Evolutionary conservation across 2,797 vertebrate species (phyloP), one percentile per base, ranked within the genome.

Genomic region (Lepilemur ruficaudatus): DNA sequence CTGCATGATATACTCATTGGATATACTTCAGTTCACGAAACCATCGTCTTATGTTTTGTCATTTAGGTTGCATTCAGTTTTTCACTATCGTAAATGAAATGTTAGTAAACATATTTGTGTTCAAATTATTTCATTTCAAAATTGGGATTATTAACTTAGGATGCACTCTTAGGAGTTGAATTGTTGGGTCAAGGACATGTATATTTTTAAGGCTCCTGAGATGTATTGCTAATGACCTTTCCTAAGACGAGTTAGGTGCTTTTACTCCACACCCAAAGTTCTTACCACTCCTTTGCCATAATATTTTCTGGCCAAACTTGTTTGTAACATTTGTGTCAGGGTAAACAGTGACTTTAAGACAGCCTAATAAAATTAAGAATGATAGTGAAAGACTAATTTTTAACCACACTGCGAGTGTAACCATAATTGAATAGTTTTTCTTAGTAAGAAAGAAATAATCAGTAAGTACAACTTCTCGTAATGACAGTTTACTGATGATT

Each of bases 301-400:
- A 52, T 59, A 4, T 30, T 73, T 88, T 43, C 67, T 10, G 13
- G 2, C 25, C 28, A 94, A 57, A 28, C 1, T 55, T 69, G 35
- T 46, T 76, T 75, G 92, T 95, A 91, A 81, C 9, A 35, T 87
- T 93, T 48, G 7, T 76, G 8, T 83, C 18, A 89, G 84, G 79
- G 83, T 76, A 90, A 76, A 78, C 50, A 76, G 48, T 96, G 38
- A 59, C 30, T 85, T 96, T 79, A 69, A 23, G 41, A n/a, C 50
- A 61, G 55, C 88, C 67, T 91, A 57, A 78, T 67, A 61, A 82
- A 91, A 92, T 88, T 84, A 88, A 87, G 23, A 35, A 76, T 81
- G 32, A 38, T 85, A 73, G 55, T 69, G 73, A 91, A 55, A 92
- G 41, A n/a, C 6, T 75, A 94, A 92, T 93, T 94, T 88, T 96